Conservation (phyloP, 2,113 vertebrate genomes). For the Phalacrocorax carbo region DNA sequence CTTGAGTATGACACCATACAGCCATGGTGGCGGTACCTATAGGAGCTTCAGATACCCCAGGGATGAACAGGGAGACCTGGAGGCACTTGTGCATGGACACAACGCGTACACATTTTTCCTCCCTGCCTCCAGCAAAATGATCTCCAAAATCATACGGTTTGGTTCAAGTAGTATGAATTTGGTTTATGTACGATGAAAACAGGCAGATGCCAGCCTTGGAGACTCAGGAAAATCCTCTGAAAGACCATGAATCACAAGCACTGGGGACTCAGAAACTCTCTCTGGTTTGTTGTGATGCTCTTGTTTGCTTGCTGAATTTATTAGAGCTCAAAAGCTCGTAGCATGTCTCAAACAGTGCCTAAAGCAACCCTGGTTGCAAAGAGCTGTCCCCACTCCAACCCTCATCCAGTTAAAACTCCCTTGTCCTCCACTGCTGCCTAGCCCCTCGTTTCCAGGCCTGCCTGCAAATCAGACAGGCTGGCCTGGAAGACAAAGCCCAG, state of each 20-base stretch:
- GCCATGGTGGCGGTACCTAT: not conserved
- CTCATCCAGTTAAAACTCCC: not conserved
- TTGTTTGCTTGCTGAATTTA: not conserved
- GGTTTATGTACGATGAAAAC: not conserved
- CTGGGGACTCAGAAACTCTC: not conserved
- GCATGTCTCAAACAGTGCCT: not conserved
- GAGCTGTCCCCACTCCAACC: not conserved
- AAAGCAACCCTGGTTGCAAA: not conserved
- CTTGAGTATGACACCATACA: too few species aligned
- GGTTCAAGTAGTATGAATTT: not conserved
- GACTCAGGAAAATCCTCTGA: not conserved
- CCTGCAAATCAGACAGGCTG: not conserved
- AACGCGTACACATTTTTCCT: not conserved
- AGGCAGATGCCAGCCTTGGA: not conserved
- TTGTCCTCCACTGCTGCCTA: not conserved
- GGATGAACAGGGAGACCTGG: not conserved
- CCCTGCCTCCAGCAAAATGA: not conserved
- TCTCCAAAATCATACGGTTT: not conserved
- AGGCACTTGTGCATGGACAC: not conserved
- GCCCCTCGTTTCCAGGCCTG: not conserved
- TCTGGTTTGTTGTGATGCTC: not conserved
- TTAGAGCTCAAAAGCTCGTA: accelerated
- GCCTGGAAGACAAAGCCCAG: not conserved
- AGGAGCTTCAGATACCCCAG: not conserved
- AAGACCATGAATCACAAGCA: not conserved